Base-by-base conservation (phyloP, 2,888 invertebrate genomes). In the Eupithecia dodoneata region DNA sequence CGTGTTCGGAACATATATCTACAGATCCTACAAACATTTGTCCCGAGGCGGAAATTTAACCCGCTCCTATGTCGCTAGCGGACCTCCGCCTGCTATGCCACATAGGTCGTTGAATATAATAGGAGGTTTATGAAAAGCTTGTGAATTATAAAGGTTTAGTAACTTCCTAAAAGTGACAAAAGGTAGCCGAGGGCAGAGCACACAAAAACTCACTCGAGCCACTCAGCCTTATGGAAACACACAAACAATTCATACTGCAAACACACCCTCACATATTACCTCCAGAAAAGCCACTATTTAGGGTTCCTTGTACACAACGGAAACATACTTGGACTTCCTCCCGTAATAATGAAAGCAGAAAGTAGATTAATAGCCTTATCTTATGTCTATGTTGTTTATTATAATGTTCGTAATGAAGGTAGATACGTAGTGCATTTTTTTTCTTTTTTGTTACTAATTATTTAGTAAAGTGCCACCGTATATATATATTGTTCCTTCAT, bases 201-300 rank as follows among this genome's bases (percentile, higher is more conserved):
- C 63, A 74, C 69, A 74, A 67, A 55, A 44, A 15, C 42, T 66
- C 66, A 18, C 42, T 66, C 13, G 15, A 65, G 66, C 41, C 45
- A 73, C 73, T 66, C 13, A 70, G 55, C 70, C 65, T 70, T 76
- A 66, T 74, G 77, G 42, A 52, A 74, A 63, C 49, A 71, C 12
- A 75, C 77, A 77, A 67, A 74, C 72, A 72, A 73, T 47, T 73
- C 71, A 44, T 69, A 45, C 30, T 42, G 70, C 73, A 75, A 78
- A 78, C 76, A 80, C 45, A 66, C 59, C 59, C 45, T 71, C 66
- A 65, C 65, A 66, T 65, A 65, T 69, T 45, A 69, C 44, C 42
- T 7, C 55, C 47, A 45, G 18, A 49, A 71, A 59, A 71, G 52
- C 66, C 30, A 73, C 67, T 69, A 71, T 73, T 71, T 72, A 49